phyloP scores from a whole-genome alignment of 2,797 vertebrate species.

The Chelon labrosus region DNA sequence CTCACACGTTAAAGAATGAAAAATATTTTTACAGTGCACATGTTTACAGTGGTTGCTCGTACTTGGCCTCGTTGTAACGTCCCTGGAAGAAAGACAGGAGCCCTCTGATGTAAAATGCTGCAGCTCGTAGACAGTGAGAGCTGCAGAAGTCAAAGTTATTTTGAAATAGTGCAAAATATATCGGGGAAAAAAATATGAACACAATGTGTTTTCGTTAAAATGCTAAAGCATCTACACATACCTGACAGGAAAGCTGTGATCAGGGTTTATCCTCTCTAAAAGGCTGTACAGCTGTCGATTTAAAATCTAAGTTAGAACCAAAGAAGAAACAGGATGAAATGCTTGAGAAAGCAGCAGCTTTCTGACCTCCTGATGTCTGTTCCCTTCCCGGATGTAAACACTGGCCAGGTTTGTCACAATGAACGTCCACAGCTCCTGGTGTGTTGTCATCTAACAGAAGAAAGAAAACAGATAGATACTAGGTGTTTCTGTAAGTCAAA shows the following conservation, averaged over 20 bases:
- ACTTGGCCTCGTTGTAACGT: slow-evolving; percentile 95
- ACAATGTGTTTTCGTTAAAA: background rate
- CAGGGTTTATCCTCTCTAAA: slow-evolving; percentile 93
- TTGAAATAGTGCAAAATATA: slow-evolving; percentile 2
- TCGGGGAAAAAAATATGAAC: background rate
- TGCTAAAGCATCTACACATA: slow-evolving; percentile 55
- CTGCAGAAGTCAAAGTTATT: slow-evolving; percentile 50
- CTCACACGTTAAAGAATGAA: background rate
- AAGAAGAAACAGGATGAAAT: background rate
- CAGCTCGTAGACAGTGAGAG: slow-evolving; percentile 92
- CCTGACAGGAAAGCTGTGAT: slow-evolving; percentile 94
- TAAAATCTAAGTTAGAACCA: background rate
- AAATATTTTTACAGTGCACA: background rate
- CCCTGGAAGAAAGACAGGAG: slow-evolving; percentile 96
- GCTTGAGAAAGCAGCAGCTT: background rate
- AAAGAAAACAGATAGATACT: background rate
- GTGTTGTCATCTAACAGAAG: slow-evolving; percentile 88
- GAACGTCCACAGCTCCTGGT: slow-evolving; percentile 94
- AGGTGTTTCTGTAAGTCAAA: too few species aligned
- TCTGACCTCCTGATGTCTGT: slow-evolving; percentile 92
- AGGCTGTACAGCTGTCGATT: slow-evolving; percentile 89
- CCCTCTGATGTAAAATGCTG: slow-evolving; percentile 92
- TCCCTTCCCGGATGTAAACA: slow-evolving; percentile 94
- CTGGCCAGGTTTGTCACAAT: slow-evolving; percentile 94
- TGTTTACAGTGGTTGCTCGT: slow-evolving; percentile 50